Evolutionary conservation across 2,113 vertebrate species (phyloP).

Genomic region (Acanthochromis polyacanthus): DNA sequence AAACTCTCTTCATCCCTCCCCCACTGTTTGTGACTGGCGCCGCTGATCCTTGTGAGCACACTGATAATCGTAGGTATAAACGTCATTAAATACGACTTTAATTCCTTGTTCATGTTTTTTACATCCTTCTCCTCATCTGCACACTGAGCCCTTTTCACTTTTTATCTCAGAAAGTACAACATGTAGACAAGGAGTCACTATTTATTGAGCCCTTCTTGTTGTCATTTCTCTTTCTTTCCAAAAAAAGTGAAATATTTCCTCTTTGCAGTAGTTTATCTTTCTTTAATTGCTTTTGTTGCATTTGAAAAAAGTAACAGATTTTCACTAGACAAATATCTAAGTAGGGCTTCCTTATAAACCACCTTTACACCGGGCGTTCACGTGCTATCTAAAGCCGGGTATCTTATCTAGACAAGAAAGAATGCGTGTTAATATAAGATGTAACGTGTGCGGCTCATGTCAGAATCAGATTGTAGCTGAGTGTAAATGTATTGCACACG

Average conservation of each 20-base stretch:
- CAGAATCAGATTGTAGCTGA: not conserved
- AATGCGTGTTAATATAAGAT: no score
- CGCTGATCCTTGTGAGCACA: constrained; percentile 5
- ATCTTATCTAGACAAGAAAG: not conserved
- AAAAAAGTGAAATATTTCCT: no score
- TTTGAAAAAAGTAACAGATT: not conserved
- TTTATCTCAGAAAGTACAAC: no score
- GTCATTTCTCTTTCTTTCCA: no score
- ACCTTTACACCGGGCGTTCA: not conserved
- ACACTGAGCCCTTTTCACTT: not conserved
- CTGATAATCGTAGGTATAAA: constrained; percentile 16
- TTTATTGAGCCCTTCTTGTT: no score
- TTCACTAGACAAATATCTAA: not conserved
- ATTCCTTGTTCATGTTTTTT: not conserved
- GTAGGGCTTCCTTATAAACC: no score
- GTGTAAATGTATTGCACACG: not conserved
- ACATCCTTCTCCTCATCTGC: not conserved
- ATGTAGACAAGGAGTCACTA: no score
- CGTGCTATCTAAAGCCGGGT: not conserved
- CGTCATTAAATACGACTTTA: constrained; percentile 33
- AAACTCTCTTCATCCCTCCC: not conserved
- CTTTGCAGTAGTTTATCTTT: no score
- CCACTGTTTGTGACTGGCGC: constrained; percentile 11
- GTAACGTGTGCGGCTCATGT: no score
- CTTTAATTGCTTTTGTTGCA: not conserved